phyloP scores from a whole-genome alignment of 2,888 invertebrate genomes.

The Philereme transversata region DNA sequence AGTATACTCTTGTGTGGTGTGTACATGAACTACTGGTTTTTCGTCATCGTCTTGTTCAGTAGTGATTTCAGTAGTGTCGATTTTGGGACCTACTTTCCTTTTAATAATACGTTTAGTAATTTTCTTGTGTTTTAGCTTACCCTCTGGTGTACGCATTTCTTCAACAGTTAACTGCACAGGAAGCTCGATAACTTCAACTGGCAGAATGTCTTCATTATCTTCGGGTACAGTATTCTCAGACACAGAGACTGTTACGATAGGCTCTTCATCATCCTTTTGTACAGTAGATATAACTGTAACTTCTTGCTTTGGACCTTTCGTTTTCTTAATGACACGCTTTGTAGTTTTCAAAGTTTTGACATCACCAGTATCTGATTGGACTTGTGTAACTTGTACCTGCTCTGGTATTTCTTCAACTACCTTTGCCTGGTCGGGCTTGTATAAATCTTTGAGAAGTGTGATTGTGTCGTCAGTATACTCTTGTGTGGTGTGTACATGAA shows the following conservation, averaged over 20 bases:
- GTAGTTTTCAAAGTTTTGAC: slow-evolving; percentile 40
- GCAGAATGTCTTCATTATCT: slow-evolving; percentile 4
- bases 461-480: slow-evolving; percentile 9
- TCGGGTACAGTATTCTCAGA: slow-evolving; percentile 1
- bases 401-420: background rate
- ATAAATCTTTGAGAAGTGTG: slow-evolving; percentile 33
- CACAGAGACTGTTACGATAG: slow-evolving; percentile 13
- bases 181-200: slow-evolving; percentile 19
- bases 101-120: slow-evolving; percentile 37
- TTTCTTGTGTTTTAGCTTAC: slow-evolving; percentile 43
- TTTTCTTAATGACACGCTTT: slow-evolving; percentile 48
- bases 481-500: slow-evolving; percentile 4
- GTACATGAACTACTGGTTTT: slow-evolving; percentile 18
- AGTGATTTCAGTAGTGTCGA: slow-evolving; percentile 33
- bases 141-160: slow-evolving; percentile 33
- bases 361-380: slow-evolving; percentile 28
- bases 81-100: slow-evolving; percentile 46
- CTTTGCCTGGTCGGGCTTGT: slow-evolving; percentile 3
- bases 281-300: slow-evolving; percentile 44
- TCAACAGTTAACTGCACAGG: slow-evolving; percentile 19
- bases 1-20: slow-evolving; percentile 25
- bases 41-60: slow-evolving; percentile 28
- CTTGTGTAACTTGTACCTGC: slow-evolving; percentile 63
- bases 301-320: slow-evolving; percentile 41
- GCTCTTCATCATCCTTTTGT: slow-evolving; percentile 27